These are phyloP conservation scores for Diadema setosum DNA, from an alignment of 35 echinoderm and acorn worm species.

Conservation along the genomic window DNA sequence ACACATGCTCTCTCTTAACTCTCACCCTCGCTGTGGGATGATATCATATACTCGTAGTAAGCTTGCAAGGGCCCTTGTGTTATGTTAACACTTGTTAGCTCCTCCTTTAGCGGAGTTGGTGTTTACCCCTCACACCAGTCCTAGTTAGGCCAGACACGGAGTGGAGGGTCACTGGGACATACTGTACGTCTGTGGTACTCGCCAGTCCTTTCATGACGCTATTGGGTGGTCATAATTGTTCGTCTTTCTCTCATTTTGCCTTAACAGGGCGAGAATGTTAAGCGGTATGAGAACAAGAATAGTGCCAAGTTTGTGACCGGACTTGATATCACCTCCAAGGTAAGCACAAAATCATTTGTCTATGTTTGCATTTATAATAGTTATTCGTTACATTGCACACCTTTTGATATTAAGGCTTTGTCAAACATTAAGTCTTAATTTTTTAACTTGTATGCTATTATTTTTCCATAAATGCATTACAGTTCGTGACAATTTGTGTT, in stretches of 20 bases:
- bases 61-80: too few species aligned
- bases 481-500: not conserved
- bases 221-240: too few species aligned
- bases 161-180: too few species aligned
- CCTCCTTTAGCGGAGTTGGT: too few species aligned
- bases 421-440: not conserved
- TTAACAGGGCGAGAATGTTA: not conserved
- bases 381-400: not conserved
- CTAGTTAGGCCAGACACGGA: too few species aligned
- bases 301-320: constrained; percentile 20
- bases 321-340: constrained; percentile 3
- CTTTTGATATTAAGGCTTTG: not conserved
- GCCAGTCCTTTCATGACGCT: too few species aligned
- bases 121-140: too few species aligned
- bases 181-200: too few species aligned
- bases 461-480: not conserved
- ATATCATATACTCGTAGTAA: too few species aligned
- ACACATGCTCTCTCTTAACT: not conserved
- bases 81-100: too few species aligned
- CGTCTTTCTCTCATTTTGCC: not conserved
- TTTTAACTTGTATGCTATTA: not conserved
- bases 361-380: not conserved
- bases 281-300: constrained; percentile 16
- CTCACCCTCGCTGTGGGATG: too few species aligned
- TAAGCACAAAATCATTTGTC: not conserved